These are phyloP conservation scores for Lerema accius DNA, from an alignment of 1,140 invertebrate genomes.

Conservation along the genomic window DNA sequence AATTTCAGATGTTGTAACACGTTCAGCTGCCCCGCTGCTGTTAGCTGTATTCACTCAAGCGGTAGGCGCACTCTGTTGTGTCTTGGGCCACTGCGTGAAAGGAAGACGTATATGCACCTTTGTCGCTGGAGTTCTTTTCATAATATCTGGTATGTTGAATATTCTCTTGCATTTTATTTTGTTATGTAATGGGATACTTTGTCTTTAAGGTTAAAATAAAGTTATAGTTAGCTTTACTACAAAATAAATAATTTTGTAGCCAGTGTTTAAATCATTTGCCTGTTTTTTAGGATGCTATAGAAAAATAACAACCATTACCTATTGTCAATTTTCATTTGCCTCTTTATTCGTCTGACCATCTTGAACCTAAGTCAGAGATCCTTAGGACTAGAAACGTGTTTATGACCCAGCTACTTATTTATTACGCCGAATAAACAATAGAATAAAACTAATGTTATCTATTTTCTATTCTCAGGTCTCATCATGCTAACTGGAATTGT, in stretches of 20 bases:
- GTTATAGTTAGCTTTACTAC: too few species aligned
- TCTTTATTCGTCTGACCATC: too few species aligned
- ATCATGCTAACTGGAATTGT: constrained; percentile 94
- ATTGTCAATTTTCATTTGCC: constrained; percentile 4
- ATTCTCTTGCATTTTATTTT: background rate
- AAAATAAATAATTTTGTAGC: too few species aligned
- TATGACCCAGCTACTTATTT: too few species aligned
- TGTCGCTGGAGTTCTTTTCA: constrained; percentile 88
- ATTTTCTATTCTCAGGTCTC: constrained; percentile 86
- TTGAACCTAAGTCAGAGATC: too few species aligned
- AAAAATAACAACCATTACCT: constrained; percentile 14
- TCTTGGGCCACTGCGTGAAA: constrained; percentile 85
- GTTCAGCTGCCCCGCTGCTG: constrained; percentile 87
- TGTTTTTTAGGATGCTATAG: too few species aligned
- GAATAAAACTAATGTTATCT: background rate
- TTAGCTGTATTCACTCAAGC: constrained; percentile 85
- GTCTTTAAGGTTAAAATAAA: too few species aligned
- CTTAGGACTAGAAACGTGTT: too few species aligned
- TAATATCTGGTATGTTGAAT: constrained; percentile 84
- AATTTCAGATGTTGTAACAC: constrained; percentile 88
- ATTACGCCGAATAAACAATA: too few species aligned
- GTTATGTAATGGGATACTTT: too few species aligned
- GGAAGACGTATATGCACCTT: constrained; percentile 86
- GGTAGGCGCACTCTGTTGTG: constrained; percentile 86
- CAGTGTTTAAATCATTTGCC: too few species aligned